phyloP scores from a whole-genome alignment of 53 echinoderm and acorn worm species.

The Holothuria leucospilota region DNA sequence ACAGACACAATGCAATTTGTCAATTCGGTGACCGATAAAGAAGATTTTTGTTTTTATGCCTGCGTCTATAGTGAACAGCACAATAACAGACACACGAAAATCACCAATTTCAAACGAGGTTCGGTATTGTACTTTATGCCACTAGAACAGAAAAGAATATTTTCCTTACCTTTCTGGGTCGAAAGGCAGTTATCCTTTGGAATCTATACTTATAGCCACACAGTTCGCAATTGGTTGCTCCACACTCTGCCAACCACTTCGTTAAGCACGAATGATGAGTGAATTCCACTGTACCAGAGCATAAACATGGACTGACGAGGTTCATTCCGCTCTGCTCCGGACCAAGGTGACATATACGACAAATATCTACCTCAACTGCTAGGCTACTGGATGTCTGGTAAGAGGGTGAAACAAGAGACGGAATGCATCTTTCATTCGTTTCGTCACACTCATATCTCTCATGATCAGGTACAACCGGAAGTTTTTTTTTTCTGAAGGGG shows the following conservation, averaged over 20 bases:
- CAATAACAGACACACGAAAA: too few relatives aligned
- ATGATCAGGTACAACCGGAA: too few relatives aligned
- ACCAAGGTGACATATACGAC: slow-evolving; percentile 49
- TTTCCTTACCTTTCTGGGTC: slow-evolving; percentile 51
- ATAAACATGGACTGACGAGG: slow-evolving; percentile 66
- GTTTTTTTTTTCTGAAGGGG: too few relatives aligned
- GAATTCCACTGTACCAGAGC: slow-evolving; percentile 76
- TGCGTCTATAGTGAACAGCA: too few relatives aligned
- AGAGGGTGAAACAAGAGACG: neutral
- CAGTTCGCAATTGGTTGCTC: slow-evolving; percentile 72
- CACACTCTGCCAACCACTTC: slow-evolving; percentile 81
- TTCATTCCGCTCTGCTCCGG: neutral
- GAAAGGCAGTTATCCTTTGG: slow-evolving; percentile 30
- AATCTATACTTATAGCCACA: slow-evolving; percentile 80
- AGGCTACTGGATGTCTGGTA: slow-evolving; percentile 11
- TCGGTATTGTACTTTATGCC: too few relatives aligned
- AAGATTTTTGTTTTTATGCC: too few relatives aligned
- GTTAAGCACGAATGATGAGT: slow-evolving; percentile 76
- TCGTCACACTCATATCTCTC: too few relatives aligned
- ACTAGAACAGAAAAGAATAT: too few relatives aligned
- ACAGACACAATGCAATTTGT: too few relatives aligned
- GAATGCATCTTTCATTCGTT: neutral
- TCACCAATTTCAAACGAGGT: too few relatives aligned
- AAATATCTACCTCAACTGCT: slow-evolving; percentile 15
- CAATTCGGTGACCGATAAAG: too few relatives aligned